Evolutionary conservation across 2,888 invertebrate genomes (phyloP).

Genomic region (Apamea epomidion): DNA sequence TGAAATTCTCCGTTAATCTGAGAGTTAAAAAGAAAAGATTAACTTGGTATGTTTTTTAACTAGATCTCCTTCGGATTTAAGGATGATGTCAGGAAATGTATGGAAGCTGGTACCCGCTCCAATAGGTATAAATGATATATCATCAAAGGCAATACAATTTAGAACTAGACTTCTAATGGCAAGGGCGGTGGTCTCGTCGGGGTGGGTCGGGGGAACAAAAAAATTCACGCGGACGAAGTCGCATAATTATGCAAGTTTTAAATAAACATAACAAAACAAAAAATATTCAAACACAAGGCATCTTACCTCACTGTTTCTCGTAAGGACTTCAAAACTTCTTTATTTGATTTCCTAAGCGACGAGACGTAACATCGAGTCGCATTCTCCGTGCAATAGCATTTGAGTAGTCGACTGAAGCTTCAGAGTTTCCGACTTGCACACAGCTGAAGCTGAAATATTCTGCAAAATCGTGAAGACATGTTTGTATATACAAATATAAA

Average conservation of each 20-base stretch:
- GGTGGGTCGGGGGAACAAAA: too few relatives aligned
- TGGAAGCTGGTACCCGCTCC: too few relatives aligned
- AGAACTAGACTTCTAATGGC: too few relatives aligned
- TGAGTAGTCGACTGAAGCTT: constrained; percentile 4
- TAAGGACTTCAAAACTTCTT: constrained; percentile 41
- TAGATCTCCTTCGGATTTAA: neutral
- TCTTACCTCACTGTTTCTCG: constrained; percentile 6
- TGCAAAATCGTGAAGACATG: neutral
- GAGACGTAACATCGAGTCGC: constrained; percentile 30
- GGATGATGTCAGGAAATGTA: too few relatives aligned
- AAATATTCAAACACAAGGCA: neutral
- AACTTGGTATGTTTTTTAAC: neutral
- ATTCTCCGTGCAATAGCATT: constrained; percentile 27
- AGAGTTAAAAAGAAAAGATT: neutral
- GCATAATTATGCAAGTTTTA: too few relatives aligned
- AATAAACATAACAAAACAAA: neutral
- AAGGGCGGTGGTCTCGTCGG: too few relatives aligned
- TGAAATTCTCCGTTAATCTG: constrained; percentile 24
- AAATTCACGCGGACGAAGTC: too few relatives aligned
- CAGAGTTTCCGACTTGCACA: constrained; percentile 8
- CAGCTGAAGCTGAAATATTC: constrained; percentile 3
- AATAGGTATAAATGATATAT: too few relatives aligned
- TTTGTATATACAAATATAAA: neutral
- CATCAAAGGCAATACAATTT: too few relatives aligned
- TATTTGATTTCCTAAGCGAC: constrained; percentile 52